phyloP scores from a whole-genome alignment of 2,888 invertebrate species.

The Caenorhabditis uteleia region DNA sequence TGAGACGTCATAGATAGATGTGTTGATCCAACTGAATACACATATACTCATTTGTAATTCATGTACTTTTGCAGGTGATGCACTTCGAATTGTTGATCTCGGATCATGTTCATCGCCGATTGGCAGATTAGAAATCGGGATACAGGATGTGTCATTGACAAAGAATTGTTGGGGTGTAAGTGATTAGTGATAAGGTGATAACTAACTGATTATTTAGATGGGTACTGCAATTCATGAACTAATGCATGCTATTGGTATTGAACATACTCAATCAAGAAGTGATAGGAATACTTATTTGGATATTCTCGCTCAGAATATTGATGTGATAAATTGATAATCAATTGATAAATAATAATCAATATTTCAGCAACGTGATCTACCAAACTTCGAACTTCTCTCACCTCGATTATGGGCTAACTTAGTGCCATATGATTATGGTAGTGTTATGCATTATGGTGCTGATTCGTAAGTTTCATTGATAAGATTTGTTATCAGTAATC shows the following conservation, averaged over 20 bases:
- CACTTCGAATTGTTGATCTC: constrained; percentile 32
- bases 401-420: constrained; percentile 35
- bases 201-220: constrained; percentile 17
- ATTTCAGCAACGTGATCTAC: constrained; percentile 31
- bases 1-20: neutral
- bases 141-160: constrained; percentile 36
- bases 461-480: constrained; percentile 20
- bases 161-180: constrained; percentile 39
- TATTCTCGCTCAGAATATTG: constrained; percentile 30
- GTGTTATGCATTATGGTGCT: constrained; percentile 44
- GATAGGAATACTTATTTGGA: constrained; percentile 31
- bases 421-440: constrained; percentile 41
- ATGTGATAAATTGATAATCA: constrained; percentile 8
- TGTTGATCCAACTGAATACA: neutral
- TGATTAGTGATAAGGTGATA: neutral
- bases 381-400: constrained; percentile 36
- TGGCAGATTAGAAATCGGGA: constrained; percentile 34
- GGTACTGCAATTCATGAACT: constrained; percentile 40
- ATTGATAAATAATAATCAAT: neutral
- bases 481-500: neutral
- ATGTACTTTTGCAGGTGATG: constrained; percentile 18
- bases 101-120: constrained; percentile 38
- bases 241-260: constrained; percentile 42
- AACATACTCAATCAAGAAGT: constrained; percentile 40
- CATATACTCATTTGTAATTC: neutral